Base-by-base conservation (phyloP, 1,140 invertebrate genomes). In the Platorchestia sp. region DNA sequence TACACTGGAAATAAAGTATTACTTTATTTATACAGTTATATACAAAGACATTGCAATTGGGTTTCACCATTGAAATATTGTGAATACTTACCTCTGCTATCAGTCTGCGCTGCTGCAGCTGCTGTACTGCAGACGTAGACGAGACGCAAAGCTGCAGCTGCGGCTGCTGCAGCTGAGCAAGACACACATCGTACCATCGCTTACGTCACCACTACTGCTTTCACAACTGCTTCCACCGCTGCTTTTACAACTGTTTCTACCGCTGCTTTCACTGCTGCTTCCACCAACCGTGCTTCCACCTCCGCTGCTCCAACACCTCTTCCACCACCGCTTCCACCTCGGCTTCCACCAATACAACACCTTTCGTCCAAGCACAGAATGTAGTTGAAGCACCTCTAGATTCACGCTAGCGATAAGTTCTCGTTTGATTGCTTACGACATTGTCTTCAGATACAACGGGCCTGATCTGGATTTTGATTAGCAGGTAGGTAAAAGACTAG, bases 81-180 rank as follows among this genome's bases (percentile, higher is more conserved):
- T 43, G 7, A 91, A 7, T 93, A 93, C 91, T 93, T 47, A 93
- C 91, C 91, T 93, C 91, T 93, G 45, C 41, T 47, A 19, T 93
- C 91, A n/a, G 91, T 6, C 91, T 93, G 91, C 10, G 91, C 91
- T 93, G 91, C 91, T 47, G 40, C 43, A 40, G 45, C 87, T 42
- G 91, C 91, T 45, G 45, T 19, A 44, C 6, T 45, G 91, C 40
- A 45, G 91, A 44, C 43, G 91, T 44, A 93, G 45, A 93, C 43
- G 45, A 93, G 43, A 45, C 36, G 41, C n/a, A 93, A 36, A 1
- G 91, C 91, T 40, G 91, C 91, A 47, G 87, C 87, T 90, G 86
- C 86, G 40, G 47, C 86, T 14, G 86, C 86, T 87, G 87, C 87
- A 90, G 44, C 87, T 27, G 87, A 90, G 41, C 44, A 90, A 7